These are phyloP conservation scores for Gallinago undulata DNA, from an alignment of 2,113 vertebrate species.

Conservation along the genomic window DNA sequence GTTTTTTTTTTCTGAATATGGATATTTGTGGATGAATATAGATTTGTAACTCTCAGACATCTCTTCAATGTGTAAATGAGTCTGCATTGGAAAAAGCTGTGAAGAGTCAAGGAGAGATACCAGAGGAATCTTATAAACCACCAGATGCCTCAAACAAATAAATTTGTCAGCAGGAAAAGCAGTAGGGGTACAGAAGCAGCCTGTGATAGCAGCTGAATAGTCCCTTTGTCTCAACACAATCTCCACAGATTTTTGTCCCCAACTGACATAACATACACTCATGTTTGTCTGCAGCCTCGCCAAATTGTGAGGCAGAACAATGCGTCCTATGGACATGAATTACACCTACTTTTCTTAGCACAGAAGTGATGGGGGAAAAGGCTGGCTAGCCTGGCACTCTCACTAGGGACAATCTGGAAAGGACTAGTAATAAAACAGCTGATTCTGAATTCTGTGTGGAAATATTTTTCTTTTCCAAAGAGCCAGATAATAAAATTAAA, in stretches of 20 bases:
- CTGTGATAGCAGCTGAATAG: not conserved
- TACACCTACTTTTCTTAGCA: not conserved
- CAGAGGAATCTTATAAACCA: not conserved
- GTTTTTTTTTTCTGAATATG: not conserved
- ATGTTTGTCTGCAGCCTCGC: not conserved
- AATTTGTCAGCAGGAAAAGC: not conserved
- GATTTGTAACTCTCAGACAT: not conserved
- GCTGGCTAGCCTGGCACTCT: not conserved
- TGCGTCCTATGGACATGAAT: not conserved
- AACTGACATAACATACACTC: not conserved
- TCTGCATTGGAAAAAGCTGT: not conserved
- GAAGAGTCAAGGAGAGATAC: not conserved
- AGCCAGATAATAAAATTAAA: not conserved
- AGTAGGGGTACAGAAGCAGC: not conserved
- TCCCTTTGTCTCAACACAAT: not conserved
- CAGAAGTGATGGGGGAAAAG: not conserved
- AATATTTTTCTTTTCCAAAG: not conserved
- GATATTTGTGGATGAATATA: not conserved
- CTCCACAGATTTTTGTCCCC: not conserved
- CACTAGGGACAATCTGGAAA: not conserved
- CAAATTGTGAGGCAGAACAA: not conserved
- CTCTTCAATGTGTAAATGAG: not conserved
- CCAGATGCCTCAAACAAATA: not conserved
- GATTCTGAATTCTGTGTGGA: not conserved
- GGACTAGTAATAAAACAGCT: not conserved